Evolutionary conservation across 1,140 invertebrate species (phyloP), one percentile per base, ranked within the genome.

Genomic region (Varroa destructor): DNA sequence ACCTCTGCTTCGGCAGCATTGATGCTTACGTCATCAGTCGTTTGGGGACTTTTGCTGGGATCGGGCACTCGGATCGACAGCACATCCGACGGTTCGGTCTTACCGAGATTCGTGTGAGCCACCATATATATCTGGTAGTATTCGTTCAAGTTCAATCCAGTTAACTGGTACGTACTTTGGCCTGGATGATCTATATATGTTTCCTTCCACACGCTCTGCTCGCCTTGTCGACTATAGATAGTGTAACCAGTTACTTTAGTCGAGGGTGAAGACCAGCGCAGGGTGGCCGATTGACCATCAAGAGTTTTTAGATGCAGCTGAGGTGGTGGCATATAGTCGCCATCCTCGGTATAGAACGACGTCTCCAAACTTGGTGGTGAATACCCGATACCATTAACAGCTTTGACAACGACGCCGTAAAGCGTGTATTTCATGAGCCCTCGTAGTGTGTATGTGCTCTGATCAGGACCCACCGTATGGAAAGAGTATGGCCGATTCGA

Each of bases 71-170:
- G 61, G 37, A 67, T 37, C 12, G 40, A 43, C 12, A 67, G 40
- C 40, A 67, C 61, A 46, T 67, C 61, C 61, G 61, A 67, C 40
- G 61, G 61, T 40, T 67, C 61, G 61, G 61, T 67, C 46, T 67
- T 67, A 2, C 61, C 61, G 8, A 46, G 46, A 37, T 67, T 67
- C 61, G 61, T 67, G 8, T 67, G 61, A 14, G 40, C 61, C 12
- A 67, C 46, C 61, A 67, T 25, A 8, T 67, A 67, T 40, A 67
- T 67, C 61, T 67, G 61, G 61, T 67, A 67, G 61, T 67, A 67
- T 40, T 67, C 61, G 36, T 67, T 67, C 61, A 67, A 67, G 8
- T 67, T 67, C 37, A 67, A 8, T 43, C 61, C 61, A 2, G 61
- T 67, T 12, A 67, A 37, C 40, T 67, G 61, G 46, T 67, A 67